Evolutionary conservation across 2,113 vertebrate genomes (phyloP), one percentile per base, ranked within the genome.

Genomic region (Phaethornis superciliosus): DNA sequence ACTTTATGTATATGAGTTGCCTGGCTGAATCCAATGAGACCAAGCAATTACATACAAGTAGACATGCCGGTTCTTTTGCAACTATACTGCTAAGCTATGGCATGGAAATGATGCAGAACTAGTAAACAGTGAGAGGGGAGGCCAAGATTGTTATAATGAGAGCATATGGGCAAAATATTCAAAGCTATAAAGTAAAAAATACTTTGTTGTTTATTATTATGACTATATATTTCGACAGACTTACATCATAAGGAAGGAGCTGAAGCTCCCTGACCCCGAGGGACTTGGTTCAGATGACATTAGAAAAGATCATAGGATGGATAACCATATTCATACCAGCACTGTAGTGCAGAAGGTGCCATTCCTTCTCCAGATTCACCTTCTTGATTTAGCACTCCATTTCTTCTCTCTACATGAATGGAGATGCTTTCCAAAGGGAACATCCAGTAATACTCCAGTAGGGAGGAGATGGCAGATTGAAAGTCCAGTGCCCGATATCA

Each of bases 21-120:
- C 44, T 87, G 88, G 52, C 56, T 96, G 91, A 95, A 92, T 67
- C 46, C 70, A 85, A 42, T 6, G 33, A 87, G 77, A 81, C 62
- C 12, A 65, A 83, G 65, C 49, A 92, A 87, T 93, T 91, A 92
- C 4, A 4, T n/a, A 82, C 67, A 85, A 82, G 70, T n/a, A 82
- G 55, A 51, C 28, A 89, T 68, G 22, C n/a, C 52, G 51, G 16
- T 63, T 37, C n/a, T 94, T 63, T 58, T 69, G 88, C 44, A 89
- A 18, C 28, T 54, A 14, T 18, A 21, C 8, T 84, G 24, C 46
- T 62, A 84, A 79, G 23, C 49, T 84, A 76, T 70, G 32, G 32
- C 16, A 79, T 0, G 0, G 44, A 82, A 65, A 80, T 55, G 10
- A 82, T 37, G 26, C 47, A 88, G 51, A 33, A 60, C 65, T 51